Evolutionary conservation across 2,888 invertebrate species (phyloP), one percentile per base, ranked within the genome.

Genomic region (Nebria salina): DNA sequence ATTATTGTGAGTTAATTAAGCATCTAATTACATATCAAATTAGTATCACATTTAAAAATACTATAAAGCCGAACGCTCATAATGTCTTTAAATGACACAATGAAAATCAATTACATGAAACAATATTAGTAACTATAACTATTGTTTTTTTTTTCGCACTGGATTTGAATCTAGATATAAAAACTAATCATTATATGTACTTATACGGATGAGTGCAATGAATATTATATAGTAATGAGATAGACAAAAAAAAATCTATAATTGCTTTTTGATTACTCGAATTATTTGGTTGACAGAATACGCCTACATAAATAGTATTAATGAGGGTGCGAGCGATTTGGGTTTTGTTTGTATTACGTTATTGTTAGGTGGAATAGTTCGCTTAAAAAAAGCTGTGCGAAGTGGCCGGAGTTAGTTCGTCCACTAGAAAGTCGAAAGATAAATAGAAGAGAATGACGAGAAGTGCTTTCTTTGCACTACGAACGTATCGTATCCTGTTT

Each of bases 401-500:
- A 13, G 54, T 54, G 54, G 54, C 54, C 11, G 13, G 54, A 54
- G 13, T 13, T 43, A 13, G 34, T 26, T 72, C 72, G 72, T 34
- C 64, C 41, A 65, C 72, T 54, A 72, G 41, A 26, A 34, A 72
- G 72, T 64, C 77, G 64, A 77, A 77, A 77, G 77, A 77, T 77
- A 77, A 72, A 77, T 72, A 72, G 76, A 54, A 54, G 13, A 54
- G 8, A 54, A 54, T 54, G 54, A 76, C 76, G 68, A 68, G 68
- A 77, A 72, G 72, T 72, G 77, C 65, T 77, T 77, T 77, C 77
- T 77, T 77, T 77, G 64, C 77, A 72, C 11, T 77, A 34, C 65
- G 72, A 72, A 72, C 77, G 72, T 72, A 77, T 72, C 77, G 72
- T 72, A 77, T 72, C 77, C 77, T 64, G 77, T 77, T 72, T 77